These are phyloP conservation scores for Scelioninae gen. 1 DNA, from an alignment of 2,888 invertebrate genomes.

Conservation along the genomic window DNA sequence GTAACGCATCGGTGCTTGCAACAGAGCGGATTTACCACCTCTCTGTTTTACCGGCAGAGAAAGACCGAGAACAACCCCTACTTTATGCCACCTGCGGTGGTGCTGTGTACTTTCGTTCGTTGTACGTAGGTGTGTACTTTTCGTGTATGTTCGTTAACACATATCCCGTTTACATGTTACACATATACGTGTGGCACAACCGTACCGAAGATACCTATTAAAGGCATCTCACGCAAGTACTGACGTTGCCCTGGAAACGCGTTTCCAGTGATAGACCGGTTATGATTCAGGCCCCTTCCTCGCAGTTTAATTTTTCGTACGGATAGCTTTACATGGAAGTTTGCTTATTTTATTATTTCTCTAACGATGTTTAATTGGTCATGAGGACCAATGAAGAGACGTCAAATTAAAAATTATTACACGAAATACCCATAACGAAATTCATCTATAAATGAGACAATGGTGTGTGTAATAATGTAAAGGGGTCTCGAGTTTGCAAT, in stretches of 20 bases:
- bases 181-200: conserved; percentile 71
- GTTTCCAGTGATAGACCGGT: conserved; percentile 58
- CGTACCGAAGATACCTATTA: conserved; percentile 82
- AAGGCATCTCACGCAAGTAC: conserved; percentile 81
- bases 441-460: no score
- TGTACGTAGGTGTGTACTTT: conserved; percentile 33
- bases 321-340: neutral
- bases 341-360: conserved; percentile 9
- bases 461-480: no score
- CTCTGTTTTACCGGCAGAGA: conserved; percentile 59
- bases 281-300: conserved; percentile 39
- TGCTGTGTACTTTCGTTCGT: conserved; percentile 23
- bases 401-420: conserved; percentile 2
- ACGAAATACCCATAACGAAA: conserved; percentile 2
- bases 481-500: no score
- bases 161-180: conserved; percentile 23
- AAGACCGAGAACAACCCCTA: conserved; percentile 49
- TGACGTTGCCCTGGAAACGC: conserved; percentile 83
- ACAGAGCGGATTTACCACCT: conserved; percentile 66
- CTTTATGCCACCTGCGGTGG: conserved; percentile 29
- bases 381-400: neutral
- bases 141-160: conserved; percentile 47
- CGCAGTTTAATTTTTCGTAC: conserved; percentile 25
- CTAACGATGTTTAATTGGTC: conserved; percentile 1
- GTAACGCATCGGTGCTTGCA: conserved; percentile 70